Conservation (phyloP, 2,113 vertebrate genomes). For the Lophius piscatorius region DNA sequence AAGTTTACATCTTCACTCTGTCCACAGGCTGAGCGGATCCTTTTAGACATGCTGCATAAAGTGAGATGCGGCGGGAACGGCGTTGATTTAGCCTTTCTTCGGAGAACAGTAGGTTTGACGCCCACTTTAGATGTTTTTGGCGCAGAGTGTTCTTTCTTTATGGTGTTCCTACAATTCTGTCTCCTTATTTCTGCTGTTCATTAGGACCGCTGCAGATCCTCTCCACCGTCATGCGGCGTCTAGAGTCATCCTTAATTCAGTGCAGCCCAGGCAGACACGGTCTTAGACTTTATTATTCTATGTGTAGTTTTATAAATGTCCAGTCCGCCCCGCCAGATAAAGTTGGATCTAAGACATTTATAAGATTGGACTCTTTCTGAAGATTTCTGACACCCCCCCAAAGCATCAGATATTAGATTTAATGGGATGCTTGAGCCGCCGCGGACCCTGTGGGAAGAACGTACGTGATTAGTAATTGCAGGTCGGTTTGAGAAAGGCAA, state of each 20-base stretch:
- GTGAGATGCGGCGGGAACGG: slow-evolving; percentile 49
- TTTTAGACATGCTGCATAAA: slow-evolving; percentile 3
- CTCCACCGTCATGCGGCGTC: background rate
- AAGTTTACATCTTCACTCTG: slow-evolving; percentile 12
- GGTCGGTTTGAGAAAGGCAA: too few relatives aligned
- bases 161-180: slow-evolving; percentile 14
- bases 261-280: background rate
- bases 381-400: slow-evolving; percentile 3
- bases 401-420: background rate
- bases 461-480: background rate
- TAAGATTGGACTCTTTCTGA: slow-evolving; percentile 4
- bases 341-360: slow-evolving; percentile 17
- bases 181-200: slow-evolving; percentile 6
- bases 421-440: background rate
- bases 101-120: slow-evolving; percentile 59
- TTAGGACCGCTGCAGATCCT: background rate
- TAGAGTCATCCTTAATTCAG: slow-evolving; percentile 12
- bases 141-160: slow-evolving; percentile 52
- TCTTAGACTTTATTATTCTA: slow-evolving; percentile 60
- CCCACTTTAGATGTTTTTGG: slow-evolving; percentile 56
- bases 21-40: slow-evolving; percentile 2
- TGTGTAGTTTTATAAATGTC: slow-evolving; percentile 46
- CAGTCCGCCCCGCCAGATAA: slow-evolving; percentile 12
- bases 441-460: slow-evolving; percentile 1
- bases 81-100: slow-evolving; percentile 55